Evolutionary conservation across 2,113 vertebrate species (phyloP).

Genomic region (Mus pahari): DNA sequence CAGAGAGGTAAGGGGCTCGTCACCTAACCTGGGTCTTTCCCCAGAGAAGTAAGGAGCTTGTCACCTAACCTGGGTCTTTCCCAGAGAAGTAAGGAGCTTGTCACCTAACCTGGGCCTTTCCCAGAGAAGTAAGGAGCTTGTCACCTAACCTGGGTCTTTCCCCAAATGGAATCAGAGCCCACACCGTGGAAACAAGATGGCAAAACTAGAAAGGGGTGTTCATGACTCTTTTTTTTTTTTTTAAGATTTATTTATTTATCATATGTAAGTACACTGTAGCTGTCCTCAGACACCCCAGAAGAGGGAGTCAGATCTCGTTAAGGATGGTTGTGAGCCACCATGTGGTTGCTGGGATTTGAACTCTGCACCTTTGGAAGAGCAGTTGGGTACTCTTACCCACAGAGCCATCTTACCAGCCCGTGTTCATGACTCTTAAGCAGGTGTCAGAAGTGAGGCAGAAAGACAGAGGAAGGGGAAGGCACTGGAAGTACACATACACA

Average conservation of each 20-base stretch:
- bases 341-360: no score
- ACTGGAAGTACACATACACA: not conserved
- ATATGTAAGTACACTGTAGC: no score
- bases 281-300: no score
- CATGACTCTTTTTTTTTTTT: not conserved
- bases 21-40: no score
- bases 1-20: no score
- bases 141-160: not conserved
- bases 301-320: no score
- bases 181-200: not conserved
- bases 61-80: not conserved
- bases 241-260: no score
- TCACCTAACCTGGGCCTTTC: no score
- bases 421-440: not conserved
- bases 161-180: slow-evolving; percentile 11
- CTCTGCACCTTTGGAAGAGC: no score
- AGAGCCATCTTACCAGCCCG: no score
- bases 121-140: not conserved
- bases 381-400: no score
- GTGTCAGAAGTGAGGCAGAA: not conserved
- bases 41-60: not conserved
- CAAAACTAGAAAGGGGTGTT: not conserved
- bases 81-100: not conserved
- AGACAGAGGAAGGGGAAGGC: not conserved
- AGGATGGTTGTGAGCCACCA: no score